Evolutionary conservation across 2,797 vertebrate genomes (phyloP).

Genomic region (Neosilurus hyrtlii): DNA sequence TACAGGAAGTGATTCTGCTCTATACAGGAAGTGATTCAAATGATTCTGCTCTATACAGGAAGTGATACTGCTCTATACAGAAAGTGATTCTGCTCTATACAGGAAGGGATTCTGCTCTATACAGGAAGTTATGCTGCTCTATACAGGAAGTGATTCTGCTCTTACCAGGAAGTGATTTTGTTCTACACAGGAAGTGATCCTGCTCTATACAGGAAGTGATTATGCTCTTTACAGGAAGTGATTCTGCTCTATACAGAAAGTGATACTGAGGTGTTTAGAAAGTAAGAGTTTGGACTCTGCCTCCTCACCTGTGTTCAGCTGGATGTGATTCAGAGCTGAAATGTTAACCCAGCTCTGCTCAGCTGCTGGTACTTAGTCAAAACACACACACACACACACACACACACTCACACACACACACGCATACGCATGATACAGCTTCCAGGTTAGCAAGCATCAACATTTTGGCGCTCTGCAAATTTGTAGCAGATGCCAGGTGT

Average conservation of each 20-base stretch:
- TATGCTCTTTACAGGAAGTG: background rate
- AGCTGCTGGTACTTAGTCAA: constrained; percentile 49
- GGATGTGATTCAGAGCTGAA: constrained; percentile 8
- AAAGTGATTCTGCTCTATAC: background rate
- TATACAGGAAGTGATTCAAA: background rate
- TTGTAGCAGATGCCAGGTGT: constrained; percentile 51
- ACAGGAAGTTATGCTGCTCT: background rate
- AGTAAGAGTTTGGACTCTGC: background rate
- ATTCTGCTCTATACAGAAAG: background rate
- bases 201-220: background rate
- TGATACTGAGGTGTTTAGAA: background rate
- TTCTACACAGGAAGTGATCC: background rate
- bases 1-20: background rate
- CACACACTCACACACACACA: no score
- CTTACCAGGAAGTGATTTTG: background rate
- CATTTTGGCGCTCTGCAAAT: constrained; percentile 47
- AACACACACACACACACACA: constrained; percentile 50
- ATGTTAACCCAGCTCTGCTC: constrained; percentile 30
- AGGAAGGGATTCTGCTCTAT: background rate
- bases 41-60: background rate
- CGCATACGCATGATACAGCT: constrained; percentile 41
- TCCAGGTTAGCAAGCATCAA: constrained; percentile 53
- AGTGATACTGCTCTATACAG: background rate
- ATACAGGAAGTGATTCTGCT: background rate
- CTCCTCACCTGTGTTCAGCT: constrained; percentile 43